phyloP scores from a whole-genome alignment of 2,113 vertebrate species.

The Axis porcinus region DNA sequence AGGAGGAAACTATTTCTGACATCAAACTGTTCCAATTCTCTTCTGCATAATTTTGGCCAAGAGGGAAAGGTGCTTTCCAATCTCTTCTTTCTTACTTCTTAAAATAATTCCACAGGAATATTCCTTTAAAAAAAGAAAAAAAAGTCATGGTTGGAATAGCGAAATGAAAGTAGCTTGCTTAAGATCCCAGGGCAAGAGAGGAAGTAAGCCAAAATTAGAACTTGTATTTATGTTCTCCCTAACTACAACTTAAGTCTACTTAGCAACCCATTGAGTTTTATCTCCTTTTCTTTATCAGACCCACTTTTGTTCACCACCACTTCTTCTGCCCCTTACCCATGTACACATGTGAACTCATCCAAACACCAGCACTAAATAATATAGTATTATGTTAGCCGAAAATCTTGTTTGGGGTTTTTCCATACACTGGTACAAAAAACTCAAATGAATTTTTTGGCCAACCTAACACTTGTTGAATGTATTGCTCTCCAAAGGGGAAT shows the following conservation, averaged over 20 bases:
- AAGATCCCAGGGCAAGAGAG: background rate
- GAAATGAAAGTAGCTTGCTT: conserved; percentile 43
- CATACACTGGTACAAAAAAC: background rate
- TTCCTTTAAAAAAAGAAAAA: background rate
- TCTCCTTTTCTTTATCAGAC: background rate
- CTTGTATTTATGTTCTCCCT: background rate
- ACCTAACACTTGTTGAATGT: background rate
- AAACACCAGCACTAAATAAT: background rate
- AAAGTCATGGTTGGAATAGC: background rate
- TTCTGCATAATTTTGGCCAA: background rate
- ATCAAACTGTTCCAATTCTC: background rate
- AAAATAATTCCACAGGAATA: conserved; percentile 46
- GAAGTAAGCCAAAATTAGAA: conserved; percentile 35
- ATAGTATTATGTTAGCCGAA: background rate
- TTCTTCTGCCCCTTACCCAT: background rate
- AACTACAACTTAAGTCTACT: background rate
- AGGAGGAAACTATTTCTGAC: background rate
- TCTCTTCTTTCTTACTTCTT: conserved; percentile 4
- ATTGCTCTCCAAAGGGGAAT: background rate
- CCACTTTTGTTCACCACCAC: background rate
- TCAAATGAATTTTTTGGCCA: background rate
- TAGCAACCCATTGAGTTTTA: background rate
- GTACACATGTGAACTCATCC: background rate
- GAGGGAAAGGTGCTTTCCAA: conserved; percentile 40
- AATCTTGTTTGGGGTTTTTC: background rate